These are phyloP conservation scores for Zaprionus tsacasi DNA, from an alignment of 1,140 invertebrate species.

Conservation along the genomic window DNA sequence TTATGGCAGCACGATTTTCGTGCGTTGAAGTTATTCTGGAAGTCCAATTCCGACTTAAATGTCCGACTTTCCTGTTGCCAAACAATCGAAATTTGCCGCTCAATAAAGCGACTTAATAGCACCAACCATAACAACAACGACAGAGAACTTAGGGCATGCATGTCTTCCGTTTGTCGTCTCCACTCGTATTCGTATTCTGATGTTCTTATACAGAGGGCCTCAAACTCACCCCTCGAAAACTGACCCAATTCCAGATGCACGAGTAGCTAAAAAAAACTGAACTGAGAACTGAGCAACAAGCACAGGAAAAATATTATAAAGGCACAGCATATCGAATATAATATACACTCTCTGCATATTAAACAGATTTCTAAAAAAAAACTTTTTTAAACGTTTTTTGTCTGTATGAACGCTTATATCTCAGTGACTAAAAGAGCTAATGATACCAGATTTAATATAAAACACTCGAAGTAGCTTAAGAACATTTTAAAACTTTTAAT, in stretches of 20 bases:
- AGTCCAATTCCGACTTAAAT: slow-evolving; percentile 15
- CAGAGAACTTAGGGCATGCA: slow-evolving; percentile 16
- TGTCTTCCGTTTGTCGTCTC: slow-evolving; percentile 49
- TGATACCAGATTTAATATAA: no score
- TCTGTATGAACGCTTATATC: no score
- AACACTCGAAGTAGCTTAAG: no score
- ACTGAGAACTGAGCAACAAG: slow-evolving; percentile 40
- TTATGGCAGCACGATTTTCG: slow-evolving; percentile 56
- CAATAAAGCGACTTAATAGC: slow-evolving; percentile 76
- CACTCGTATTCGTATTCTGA: slow-evolving; percentile 9
- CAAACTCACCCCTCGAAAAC: slow-evolving; percentile 23
- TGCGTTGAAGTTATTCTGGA: slow-evolving; percentile 38
- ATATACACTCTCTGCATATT: background rate
- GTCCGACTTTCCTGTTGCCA: slow-evolving; percentile 38
- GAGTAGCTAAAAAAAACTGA: slow-evolving; percentile 38
- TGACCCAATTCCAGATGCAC: slow-evolving; percentile 60
- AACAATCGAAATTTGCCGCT: slow-evolving; percentile 69
- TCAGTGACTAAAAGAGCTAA: no score
- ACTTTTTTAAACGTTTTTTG: no score
- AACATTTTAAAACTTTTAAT: no score
- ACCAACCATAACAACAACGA: slow-evolving; percentile 30
- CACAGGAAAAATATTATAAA: slow-evolving; percentile 14
- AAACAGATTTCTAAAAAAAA: background rate
- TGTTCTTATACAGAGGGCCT: slow-evolving; percentile 9
- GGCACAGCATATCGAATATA: background rate